Conservation (phyloP, 1,140 invertebrate genomes). For the Dendrolimus kikuchii region DNA sequence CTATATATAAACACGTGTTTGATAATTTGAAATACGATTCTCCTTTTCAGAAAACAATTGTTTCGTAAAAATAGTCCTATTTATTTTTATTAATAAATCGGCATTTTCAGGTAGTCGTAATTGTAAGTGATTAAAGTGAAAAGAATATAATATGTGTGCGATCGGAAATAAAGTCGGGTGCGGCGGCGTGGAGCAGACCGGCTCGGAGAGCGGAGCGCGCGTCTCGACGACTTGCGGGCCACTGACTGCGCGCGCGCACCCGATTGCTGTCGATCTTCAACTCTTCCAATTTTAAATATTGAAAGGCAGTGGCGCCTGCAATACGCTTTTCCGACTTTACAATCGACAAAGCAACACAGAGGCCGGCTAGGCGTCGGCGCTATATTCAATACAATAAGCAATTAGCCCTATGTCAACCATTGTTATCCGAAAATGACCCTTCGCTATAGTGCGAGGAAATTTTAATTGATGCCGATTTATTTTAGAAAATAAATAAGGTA, state of each 20-base stretch:
- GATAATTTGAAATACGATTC: constrained; percentile 42
- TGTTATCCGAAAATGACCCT: neutral
- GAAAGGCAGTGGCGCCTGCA: constrained; percentile 22
- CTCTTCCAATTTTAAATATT: constrained; percentile 59
- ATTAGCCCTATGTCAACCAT: constrained; percentile 2
- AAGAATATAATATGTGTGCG: constrained; percentile 20
- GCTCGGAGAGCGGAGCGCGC: constrained; percentile 47
- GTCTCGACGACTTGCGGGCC: constrained; percentile 53
- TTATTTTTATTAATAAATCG: constrained; percentile 18
- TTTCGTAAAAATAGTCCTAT: constrained; percentile 18
- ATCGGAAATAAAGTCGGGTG: constrained; percentile 40
- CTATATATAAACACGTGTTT: constrained; percentile 61
- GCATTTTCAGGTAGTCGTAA: constrained; percentile 12
- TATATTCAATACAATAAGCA: constrained; percentile 1
- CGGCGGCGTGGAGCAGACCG: constrained; percentile 28
- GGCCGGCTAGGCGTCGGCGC: neutral
- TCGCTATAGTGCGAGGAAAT: neutral
- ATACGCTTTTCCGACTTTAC: constrained; percentile 38
- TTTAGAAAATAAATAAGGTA: too few relatives aligned
- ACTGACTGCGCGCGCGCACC: constrained; percentile 48
- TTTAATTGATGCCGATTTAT: too few relatives aligned
- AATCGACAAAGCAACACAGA: constrained; percentile 12
- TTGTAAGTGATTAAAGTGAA: constrained; percentile 7
- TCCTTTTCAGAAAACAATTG: constrained; percentile 20
- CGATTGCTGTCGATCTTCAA: constrained; percentile 31